Base-by-base conservation (phyloP, 2,113 vertebrate genomes). In the Salvelinus alpinus region DNA sequence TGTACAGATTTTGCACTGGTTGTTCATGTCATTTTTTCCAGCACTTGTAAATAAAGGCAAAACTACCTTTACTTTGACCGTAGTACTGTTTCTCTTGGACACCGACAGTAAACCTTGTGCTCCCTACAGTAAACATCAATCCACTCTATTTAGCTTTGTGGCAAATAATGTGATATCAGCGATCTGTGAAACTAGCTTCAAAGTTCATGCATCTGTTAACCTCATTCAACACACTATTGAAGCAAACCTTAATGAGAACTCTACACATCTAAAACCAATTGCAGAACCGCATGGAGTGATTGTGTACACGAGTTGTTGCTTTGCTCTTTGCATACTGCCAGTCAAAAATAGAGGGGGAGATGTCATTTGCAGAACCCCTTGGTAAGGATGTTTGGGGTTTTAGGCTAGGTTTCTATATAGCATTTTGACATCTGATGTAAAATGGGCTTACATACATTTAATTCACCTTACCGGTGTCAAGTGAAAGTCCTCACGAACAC, bases 1-100 rank as follows among this genome's bases (percentile, higher is more conserved):
- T 93, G 92, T 93, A 93, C 92, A 93, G 91, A 91, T 92, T 92
- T 92, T 94, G 92, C 91, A 92, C 89, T 91, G 90, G 88, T 88
- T 88, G 83, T 86, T 73, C 81, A 78, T 88, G 78, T 90, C 80
- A 87, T 89, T 88, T 91, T 92, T 89, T 83, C 38, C 91, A 90
- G 85, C 86, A 88, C 85, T 91, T 94, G 92, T 94, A 92, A 91
- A 93, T 92, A 87, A 88, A 73, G 77, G 59, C 66, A 64, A 75
- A 82, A 74, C 64, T 71, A 75, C 22, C 12, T 47, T 75, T 59
- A 54, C 38, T 69, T 48, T 25, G 64, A 48, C 47, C 18, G 66
- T 18, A 38, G 12, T 29, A 38, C 7, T 68, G 29, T 68, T 68
- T 31, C 7, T 31, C 6, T 38, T 38, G 66, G 38, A 44, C 11